Percentiles rank a stretch among this genome's conserved stretches.
phyloP scores from a whole-genome alignment of 2,888 invertebrate genomes.

The Hedya salicella region DNA sequence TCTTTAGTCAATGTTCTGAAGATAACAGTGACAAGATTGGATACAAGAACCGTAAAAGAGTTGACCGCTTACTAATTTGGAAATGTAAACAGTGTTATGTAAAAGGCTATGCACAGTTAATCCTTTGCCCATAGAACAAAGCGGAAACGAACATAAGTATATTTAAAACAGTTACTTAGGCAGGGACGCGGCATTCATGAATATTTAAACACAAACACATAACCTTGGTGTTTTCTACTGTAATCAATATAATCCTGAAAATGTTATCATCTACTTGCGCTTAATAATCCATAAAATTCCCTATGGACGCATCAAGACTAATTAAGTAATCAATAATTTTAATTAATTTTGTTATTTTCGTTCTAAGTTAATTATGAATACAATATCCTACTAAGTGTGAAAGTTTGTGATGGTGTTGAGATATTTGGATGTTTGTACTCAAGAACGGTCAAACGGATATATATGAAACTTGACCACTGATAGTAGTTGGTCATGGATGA shows the following conservation, averaged over 20 bases:
- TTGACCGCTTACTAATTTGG: conserved; percentile 10
- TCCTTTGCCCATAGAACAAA: conserved; percentile 4
- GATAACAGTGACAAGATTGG: background rate
- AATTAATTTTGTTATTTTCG: no score
- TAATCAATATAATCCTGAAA: background rate
- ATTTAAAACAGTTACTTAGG: background rate
- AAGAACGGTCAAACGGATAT: no score
- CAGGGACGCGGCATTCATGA: conserved; percentile 16
- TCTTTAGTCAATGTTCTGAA: background rate
- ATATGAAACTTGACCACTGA: no score
- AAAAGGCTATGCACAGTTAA: conserved; percentile 31
- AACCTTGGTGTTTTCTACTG: background rate
- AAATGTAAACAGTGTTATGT: conserved; percentile 28
- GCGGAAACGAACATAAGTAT: conserved; percentile 14
- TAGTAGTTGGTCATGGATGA: no score
- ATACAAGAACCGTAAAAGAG: conserved; percentile 6
- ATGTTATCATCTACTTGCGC: no score
- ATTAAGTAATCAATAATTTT: no score
- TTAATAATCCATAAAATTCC: no score
- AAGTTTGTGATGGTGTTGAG: no score
- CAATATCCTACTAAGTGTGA: no score
- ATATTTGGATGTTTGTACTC: no score
- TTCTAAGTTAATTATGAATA: no score
- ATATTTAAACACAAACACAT: background rate
- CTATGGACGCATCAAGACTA: no score